Evolutionary conservation across 2,888 invertebrate genomes (phyloP).

Genomic region (Clunio marinus): DNA sequence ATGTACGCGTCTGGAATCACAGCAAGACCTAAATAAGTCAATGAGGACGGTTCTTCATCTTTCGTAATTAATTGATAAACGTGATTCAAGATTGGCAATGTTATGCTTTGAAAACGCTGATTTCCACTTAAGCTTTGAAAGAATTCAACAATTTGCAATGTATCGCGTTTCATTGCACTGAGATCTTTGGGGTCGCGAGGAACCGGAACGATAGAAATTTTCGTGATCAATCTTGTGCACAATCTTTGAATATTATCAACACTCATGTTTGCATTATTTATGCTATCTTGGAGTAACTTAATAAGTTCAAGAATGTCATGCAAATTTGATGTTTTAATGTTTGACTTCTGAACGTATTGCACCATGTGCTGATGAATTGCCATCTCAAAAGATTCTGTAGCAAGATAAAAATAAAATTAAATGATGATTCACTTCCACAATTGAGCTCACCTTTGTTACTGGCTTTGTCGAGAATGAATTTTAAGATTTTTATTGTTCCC

Average conservation of each 20-base stretch:
- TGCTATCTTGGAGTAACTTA: background rate
- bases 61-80: background rate
- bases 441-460: background rate
- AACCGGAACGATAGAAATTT: background rate
- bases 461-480: background rate
- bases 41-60: background rate
- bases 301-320: background rate
- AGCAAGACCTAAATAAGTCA: constrained; percentile 6
- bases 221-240: background rate
- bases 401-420: background rate
- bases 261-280: background rate
- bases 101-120: background rate
- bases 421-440: background rate
- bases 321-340: background rate
- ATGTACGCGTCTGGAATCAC: constrained; percentile 10
- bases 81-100: background rate
- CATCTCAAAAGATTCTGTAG: background rate
- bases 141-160: constrained; percentile 6
- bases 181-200: background rate
- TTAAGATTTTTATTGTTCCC: background rate
- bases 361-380: background rate
- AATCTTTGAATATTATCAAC: background rate
- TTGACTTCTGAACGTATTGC: background rate
- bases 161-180: background rate
- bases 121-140: background rate